Evolutionary conservation across 2,888 invertebrate species (phyloP), one percentile per base, ranked within the genome.

Genomic region (Cryptocheilus praepositus): DNA sequence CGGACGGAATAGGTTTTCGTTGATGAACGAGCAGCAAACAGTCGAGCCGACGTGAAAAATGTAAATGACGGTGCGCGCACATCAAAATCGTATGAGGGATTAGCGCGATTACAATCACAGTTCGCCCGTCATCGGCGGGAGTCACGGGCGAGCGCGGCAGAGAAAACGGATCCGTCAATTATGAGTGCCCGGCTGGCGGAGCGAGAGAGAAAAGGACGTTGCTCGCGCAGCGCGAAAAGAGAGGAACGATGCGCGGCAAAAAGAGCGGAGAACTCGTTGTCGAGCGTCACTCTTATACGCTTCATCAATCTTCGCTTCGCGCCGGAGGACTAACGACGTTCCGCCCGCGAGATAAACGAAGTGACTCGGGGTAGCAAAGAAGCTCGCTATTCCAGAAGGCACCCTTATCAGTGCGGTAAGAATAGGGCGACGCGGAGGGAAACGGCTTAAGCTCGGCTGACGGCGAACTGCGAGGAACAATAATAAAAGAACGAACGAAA

Each of bases 261-360:
- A 52, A 43, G 19, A 46, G 22, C 21, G 19, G 19, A 28, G 51
- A 60, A 15, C 19, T 61, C 60, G 70, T 64, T 65, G 55, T 54
- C 61, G 58, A 70, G 64, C 65, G 63, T 64, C 70, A 66, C 68
- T 67, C 71, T 74, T 78, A 67, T 74, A 72, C 72, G 72, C 69
- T 76, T 67, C 78, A 79, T 79, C 79, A 79, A 79, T 79, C 78
- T 79, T 79, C 77, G 67, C 77, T 71, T 63, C 71, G 61, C 72
- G 56, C 79, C 66, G 62, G 72, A 72, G 79, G 69, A 72, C 79
- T 79, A 79, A 79, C 78, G 79, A 79, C 71, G 72, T 73, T 66
- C 62, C 65, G 51, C 45, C 57, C 65, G 54, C 55, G 70, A 79
- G 78, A 79, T 79, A 79, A 79, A 76, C 78, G 69, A 63, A 61